Evolutionary conservation across 2,888 invertebrate species (phyloP).

Genomic region (Sicus ferrugineus): DNA sequence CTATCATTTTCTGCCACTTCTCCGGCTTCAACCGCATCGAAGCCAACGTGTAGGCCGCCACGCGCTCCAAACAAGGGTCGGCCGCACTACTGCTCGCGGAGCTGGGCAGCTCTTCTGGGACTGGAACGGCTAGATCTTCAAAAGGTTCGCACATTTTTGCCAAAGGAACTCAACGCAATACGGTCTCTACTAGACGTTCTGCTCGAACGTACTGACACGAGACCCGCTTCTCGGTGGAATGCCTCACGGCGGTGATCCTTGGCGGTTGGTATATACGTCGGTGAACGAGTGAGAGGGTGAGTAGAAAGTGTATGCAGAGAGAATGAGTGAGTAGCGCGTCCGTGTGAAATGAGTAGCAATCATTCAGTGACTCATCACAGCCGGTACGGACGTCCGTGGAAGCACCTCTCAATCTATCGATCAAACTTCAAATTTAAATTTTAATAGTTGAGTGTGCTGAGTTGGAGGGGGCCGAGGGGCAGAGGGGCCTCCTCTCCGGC

Average conservation of each 20-base stretch:
- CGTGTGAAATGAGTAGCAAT: not conserved
- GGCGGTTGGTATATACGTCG: not conserved
- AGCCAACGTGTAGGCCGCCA: slow-evolving; percentile 77
- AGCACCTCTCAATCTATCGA: slow-evolving; percentile 56
- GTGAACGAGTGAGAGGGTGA: not conserved
- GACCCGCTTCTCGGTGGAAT: not conserved
- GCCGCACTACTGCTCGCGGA: slow-evolving; percentile 65
- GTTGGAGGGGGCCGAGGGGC: not conserved
- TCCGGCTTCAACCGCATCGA: slow-evolving; percentile 83
- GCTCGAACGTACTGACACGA: not conserved
- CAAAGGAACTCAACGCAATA: not conserved
- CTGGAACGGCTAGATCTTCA: not conserved
- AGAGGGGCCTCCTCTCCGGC: too few relatives aligned
- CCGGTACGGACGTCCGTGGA: too few relatives aligned
- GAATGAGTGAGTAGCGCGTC: slow-evolving; percentile 27
- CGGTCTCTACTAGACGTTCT: not conserved
- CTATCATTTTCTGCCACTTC: slow-evolving; percentile 87
- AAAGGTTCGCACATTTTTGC: not conserved
- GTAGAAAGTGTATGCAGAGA: slow-evolving; percentile 20
- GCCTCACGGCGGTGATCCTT: not conserved
- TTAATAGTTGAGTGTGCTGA: slow-evolving; percentile 30
- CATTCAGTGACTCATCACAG: too few relatives aligned
- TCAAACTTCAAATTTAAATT: slow-evolving; percentile 62
- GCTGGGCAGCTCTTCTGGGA: not conserved
- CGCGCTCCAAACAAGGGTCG: slow-evolving; percentile 78